Evolutionary conservation across 1,140 invertebrate genomes (phyloP), one percentile per base, ranked within the genome.

Genomic region (Leptinotarsa texana): DNA sequence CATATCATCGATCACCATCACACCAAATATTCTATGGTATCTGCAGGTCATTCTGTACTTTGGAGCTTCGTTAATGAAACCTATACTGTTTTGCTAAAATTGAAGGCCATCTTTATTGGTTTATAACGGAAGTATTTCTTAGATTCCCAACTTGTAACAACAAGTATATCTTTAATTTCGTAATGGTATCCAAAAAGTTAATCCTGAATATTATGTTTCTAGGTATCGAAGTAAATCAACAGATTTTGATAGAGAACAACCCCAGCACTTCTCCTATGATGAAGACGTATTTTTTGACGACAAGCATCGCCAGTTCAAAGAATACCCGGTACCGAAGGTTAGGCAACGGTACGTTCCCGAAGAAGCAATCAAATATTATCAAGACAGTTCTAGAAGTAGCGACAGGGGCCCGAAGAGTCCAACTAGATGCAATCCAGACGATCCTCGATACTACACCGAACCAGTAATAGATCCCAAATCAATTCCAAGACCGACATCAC

Each of bases 271-370:
- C 49, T 57, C 61, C 13, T 79, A 80, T 63, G 79, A 80, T 24
- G 76, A 81, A 66, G 79, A 80, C 24, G 80, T 81, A 22, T 74
- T 77, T 15, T 74, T 72, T n/a, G 74, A 69, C 6, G 75, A 80
- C 33, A 42, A 74, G 3, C 70, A 73, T 61, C 70, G 75, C 15
- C 51, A 57, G 6, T 77, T 79, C 63, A 76, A 76, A 69, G 77
- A 81, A 49, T 74, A 75, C 15, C 79, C 81, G 17, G 74, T 82
- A 13, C 78, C 82, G 1, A 83, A 81, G 73, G 74, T 71, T 24
- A 78, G 82, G 48, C 80, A 82, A 69, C 78, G 78, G 57, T 78
- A 75, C 70, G 63, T 74, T 8, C 11, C 63, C 1, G 79, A 80
- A 13, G 67, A 78, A 21, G 76, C 73, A 17, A 74, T 69, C 5